Evolutionary conservation across 92 coral and sea anemone genomes (phyloP).

Genomic region (Isaurus tuberculatus): DNA sequence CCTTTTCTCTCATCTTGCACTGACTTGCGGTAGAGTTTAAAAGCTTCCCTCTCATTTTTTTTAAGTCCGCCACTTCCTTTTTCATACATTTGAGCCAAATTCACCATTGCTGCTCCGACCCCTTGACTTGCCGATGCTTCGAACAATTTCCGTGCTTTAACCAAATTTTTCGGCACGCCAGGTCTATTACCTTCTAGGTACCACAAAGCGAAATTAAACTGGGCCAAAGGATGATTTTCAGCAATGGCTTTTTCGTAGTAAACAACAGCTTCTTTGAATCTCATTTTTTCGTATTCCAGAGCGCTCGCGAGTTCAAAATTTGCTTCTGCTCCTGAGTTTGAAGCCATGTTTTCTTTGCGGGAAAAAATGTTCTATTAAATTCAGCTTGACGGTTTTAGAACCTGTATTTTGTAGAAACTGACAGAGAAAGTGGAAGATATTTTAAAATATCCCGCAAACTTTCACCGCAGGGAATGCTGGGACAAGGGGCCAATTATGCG

Average conservation of each 20-base stretch:
- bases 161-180: conserved; percentile 37
- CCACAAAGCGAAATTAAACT: conserved; percentile 63
- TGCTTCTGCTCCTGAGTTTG: conserved; percentile 9
- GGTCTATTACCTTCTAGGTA: conserved; percentile 49
- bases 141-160: conserved; percentile 51
- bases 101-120: conserved; percentile 51
- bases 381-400: neutral
- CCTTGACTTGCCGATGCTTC: conserved; percentile 59
- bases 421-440: neutral
- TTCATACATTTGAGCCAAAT: conserved; percentile 56
- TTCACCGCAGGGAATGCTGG: neutral
- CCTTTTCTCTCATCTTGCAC: conserved; percentile 45
- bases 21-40: conserved; percentile 53
- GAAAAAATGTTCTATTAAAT: neutral
- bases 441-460: conserved; percentile 24
- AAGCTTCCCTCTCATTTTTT: conserved; percentile 51
- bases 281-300: conserved; percentile 46
- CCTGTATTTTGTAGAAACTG: neutral
- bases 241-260: conserved; percentile 60
- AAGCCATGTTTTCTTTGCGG: neutral
- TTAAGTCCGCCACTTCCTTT: conserved; percentile 46
- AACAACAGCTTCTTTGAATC: conserved; percentile 13
- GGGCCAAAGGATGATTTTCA: conserved; percentile 59
- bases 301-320: conserved; percentile 41
- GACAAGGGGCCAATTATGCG: conserved; percentile 2